A percentile compares a stretch with the other conserved stretches of the same genome.
Conservation (phyloP, 2,113 vertebrate species). For the Dissostichus mawsoni region DNA sequence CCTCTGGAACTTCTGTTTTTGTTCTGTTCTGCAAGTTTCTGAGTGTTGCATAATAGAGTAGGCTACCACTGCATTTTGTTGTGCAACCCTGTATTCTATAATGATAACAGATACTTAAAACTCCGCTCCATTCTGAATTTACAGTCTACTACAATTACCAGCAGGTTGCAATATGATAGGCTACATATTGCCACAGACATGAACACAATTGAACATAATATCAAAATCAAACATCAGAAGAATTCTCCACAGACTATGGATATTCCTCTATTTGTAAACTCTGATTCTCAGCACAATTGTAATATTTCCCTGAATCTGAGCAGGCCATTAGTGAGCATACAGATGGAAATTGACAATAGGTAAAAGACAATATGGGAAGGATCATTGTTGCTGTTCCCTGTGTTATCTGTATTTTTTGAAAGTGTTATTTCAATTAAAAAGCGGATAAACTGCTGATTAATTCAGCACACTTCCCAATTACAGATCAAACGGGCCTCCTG, state of each 20-base stretch:
- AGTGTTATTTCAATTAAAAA: constrained; percentile 93
- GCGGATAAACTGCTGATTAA: constrained; percentile 98
- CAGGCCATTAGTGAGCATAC: constrained; percentile 56
- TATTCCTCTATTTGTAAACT: constrained; percentile 37
- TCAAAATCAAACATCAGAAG: constrained; percentile 22
- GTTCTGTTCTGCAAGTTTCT: too few species aligned
- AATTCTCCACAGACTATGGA: constrained; percentile 49
- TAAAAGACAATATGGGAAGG: constrained; percentile 62
- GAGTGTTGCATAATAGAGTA: too few species aligned
- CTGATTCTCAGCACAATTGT: constrained; percentile 43
- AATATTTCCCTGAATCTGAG: constrained; percentile 53
- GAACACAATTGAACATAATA: background rate
- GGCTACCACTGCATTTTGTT: too few species aligned
- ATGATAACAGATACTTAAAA: background rate
- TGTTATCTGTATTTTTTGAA: constrained; percentile 83
- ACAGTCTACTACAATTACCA: background rate
- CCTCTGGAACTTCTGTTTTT: too few species aligned
- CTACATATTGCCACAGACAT: background rate
- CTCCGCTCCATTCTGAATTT: background rate
- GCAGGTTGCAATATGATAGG: background rate
- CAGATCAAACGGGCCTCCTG: constrained; percentile 95
- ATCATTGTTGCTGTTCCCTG: constrained; percentile 86
- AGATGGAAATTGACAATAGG: constrained; percentile 63
- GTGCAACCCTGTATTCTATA: too few species aligned
- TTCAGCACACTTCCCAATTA: constrained; percentile 98